Evolutionary conservation across 1,140 invertebrate species (phyloP), one percentile per base, ranked within the genome.

Genomic region (Sweltsa coloradensis): DNA sequence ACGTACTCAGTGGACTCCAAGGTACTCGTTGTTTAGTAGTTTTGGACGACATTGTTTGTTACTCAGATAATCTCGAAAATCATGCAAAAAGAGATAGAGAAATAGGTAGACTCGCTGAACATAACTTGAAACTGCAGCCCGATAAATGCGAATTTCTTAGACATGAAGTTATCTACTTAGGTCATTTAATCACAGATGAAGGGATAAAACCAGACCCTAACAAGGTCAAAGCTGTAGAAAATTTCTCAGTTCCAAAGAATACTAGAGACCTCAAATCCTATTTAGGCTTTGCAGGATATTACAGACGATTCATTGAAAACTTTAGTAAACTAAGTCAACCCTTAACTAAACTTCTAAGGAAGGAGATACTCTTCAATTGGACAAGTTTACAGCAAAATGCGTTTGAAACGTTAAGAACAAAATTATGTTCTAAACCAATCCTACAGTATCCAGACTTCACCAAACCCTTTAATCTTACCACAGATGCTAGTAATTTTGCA

Each of bases 131-230:
- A 47, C 26, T 63, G 3, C 55, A 65, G 42, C 54, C 55, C 2
- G 53, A 56, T 9, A 63, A 63, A 50, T 60, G 54, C 41, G 40
- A 51, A 49, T 63, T 65, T 44, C n/a, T 59, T 1, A n/a, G 46
- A 6, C 14, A 39, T 11, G 54, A 57, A 54, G 41, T 57, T 2
- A 29, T 13, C 18, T 60, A 59, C 36, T 47, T 60, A 19, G 57
- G 59, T 34, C 56, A 61, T 43, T 26, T 58, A 7, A 51, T 60
- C 9, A 34, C 55, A 1, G 16, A 46, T 6, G 21, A 51, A 0
- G 53, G 54, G 34, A 50, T 62, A 7, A 52, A 45, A 46, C 54
- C 57, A 9, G 51, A 60, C 24, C 53, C 53, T 2, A 27, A 50
- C 14, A 59, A 59, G 34, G 26, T 58, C 14, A 41, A 51, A 21